Base-by-base conservation (phyloP, 2,113 vertebrate species). In the Zingel zingel region DNA sequence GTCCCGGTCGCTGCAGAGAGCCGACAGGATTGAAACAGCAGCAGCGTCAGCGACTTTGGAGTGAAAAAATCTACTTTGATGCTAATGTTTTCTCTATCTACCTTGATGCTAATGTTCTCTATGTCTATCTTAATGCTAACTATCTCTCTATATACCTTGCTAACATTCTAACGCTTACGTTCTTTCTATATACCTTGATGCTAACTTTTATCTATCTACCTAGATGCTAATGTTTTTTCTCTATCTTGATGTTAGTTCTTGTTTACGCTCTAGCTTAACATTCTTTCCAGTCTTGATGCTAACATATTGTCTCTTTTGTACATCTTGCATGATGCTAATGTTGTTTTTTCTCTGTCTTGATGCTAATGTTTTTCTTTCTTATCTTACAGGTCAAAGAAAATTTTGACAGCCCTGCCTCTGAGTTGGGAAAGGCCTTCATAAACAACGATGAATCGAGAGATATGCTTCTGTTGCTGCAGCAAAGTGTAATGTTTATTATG, bases 361-460 rank as follows among this genome's bases (percentile, higher is more conserved):
- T 65, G 48, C 48, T 72, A 27, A 57, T 47, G 3, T 18, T 61
- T 58, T 15, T 30, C 1, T 13, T 13, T 76, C n/a, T 65, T 0
- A 39, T n/a, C 27, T 70, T n/a, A 1, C 56, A 91, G 90, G 0
- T 74, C 0, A 74, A 30, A 15, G 0, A 30, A 0, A 0, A 0
- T 0, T 27, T 77, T 0, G 1, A 23, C 0, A 21, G 0, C 10
- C 0, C 2, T 1, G 10, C 71, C 4, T 0, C 27, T 5, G 84
- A 77, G 0, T 0, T 10, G 2, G 6, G 0, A 0, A 2, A 83
- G 23, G 0, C 6, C 1, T 13, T 19, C 18, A 77, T 91, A 30
- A 8, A 23, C 0, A 0, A 64, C 0, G 0, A 73, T 0, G 43
- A 1, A 0, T 0, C 15, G 1, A 30, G 3, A 11, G 0, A 0